Percentiles rank a stretch among this genome's conserved stretches.
Evolutionary conservation across 2,888 invertebrate species (phyloP).

Genomic region (Biston betularia): DNA sequence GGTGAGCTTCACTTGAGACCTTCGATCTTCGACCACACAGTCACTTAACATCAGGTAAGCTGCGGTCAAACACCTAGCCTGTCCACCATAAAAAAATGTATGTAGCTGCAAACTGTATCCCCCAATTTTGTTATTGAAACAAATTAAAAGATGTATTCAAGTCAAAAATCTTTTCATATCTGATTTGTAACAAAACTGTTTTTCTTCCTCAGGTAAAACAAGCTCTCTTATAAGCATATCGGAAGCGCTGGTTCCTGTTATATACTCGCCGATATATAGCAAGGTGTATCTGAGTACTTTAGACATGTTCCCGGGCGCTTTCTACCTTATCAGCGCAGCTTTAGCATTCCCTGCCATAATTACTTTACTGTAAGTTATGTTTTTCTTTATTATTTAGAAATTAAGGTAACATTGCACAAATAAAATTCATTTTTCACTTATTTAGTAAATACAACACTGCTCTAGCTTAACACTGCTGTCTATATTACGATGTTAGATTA

Average conservation of each 20-base stretch:
- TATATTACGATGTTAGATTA: too few species aligned
- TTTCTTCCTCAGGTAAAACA: conserved; percentile 73
- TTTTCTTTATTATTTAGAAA: background rate
- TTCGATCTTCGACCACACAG: too few species aligned
- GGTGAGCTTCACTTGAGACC: too few species aligned
- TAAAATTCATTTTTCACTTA: too few species aligned
- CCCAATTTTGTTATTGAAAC: background rate
- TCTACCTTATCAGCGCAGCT: conserved; percentile 84
- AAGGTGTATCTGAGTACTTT: conserved; percentile 82
- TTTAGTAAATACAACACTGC: too few species aligned
- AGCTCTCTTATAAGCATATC: conserved; percentile 87
- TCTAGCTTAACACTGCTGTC: background rate
- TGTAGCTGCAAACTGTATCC: too few species aligned
- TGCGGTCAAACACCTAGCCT: too few species aligned
- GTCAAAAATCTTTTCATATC: too few species aligned
- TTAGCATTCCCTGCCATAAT: conserved; percentile 79
- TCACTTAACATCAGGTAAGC: too few species aligned
- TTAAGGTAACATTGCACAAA: too few species aligned
- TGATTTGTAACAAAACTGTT: background rate
- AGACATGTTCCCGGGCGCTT: conserved; percentile 82
- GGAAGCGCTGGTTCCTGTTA: conserved; percentile 85
- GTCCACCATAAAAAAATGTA: too few species aligned
- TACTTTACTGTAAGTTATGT: conserved; percentile 76
- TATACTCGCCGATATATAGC: conserved; percentile 86
- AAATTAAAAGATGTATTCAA: background rate